Evolutionary conservation across 2,888 invertebrate species (phyloP), one percentile per base, ranked within the genome.

Genomic region (Zygogramma bicolorata): DNA sequence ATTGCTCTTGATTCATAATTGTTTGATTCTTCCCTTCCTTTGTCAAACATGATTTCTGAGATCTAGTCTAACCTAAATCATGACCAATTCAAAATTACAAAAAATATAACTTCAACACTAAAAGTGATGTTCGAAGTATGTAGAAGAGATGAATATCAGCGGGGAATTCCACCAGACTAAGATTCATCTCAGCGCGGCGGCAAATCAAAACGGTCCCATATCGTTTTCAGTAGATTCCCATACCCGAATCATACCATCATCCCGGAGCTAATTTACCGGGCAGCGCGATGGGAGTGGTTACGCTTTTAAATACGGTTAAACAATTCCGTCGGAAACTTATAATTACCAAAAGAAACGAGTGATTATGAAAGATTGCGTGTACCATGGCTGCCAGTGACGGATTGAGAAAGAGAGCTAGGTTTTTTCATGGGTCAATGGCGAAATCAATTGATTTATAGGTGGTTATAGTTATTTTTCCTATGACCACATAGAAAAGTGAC

Each of bases 321-420:
- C 75, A 76, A 71, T 73, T 73, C 65, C 71, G 71, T 67, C 71
- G 62, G 71, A 70, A 70, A 75, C 74, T 79, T 75, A 75, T 79
- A 80, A 80, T 80, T 80, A 80, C 74, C 75, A 74, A 80, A 80
- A 79, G 77, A 73, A 76, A 76, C 77, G 77, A 72, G 77, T 73
- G 75, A 73, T 81, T 79, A 78, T 74, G 68, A 73, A 68, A 73
- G 76, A 76, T 80, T 80, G 79, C 79, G 78, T 79, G 79, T 70
- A 70, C 71, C 75, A 71, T n/a, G 72, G 78, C 77, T 75, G 76
- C 75, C 79, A 79, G 79, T 77, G 73, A 74, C 70, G 73, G 70
- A 53, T 27, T n/a, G 53, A 27, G 15, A 7, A 25, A 13, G 7
- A 25, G 25, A 25, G 25, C n/a, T n/a, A n/a, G n/a, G n/a, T n/a